Base-by-base conservation (phyloP, 2,797 vertebrate genomes). In the Manis pentadactyla region DNA sequence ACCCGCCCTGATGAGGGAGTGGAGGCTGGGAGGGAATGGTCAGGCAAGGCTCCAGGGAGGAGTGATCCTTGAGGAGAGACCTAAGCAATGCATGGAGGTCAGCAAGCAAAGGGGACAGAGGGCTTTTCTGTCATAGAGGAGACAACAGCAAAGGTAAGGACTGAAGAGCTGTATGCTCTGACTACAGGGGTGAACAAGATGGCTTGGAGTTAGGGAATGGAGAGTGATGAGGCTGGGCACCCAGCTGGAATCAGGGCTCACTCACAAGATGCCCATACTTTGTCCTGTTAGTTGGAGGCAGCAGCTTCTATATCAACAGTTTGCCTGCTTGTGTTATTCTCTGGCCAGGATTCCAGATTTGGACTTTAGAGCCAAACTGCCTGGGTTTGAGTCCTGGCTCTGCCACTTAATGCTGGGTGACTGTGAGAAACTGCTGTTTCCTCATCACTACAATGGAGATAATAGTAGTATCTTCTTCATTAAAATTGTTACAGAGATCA, bases 401-500 rank as follows among this genome's bases (percentile, higher is more conserved):
- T 89, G 27, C 19, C 23, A 19, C 8, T 87, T 87, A 55, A 78
- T 12, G 77, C 25, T 69, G 4, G 37, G 14, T 42, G 71, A 69
- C 84, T 61, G 46, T 46, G 25, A 73, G 85, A 82, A 95, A 79
- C 14, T 7, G 42, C 37, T 74, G 29, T 63, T 88, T 87, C 14
- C 37, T 87, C 14, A 18, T 94, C 64, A 23, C 5, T 57, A 55
- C 31, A 19, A 39, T 14, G 25, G 66, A 74, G 34, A 77, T 39
- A 42, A 66, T 63, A n/a, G 34, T 73, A 59, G 53, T 11, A 13
- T 3, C 15, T 69, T 27, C n/a, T 42, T 89, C 34, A 59, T 87
- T 87, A 61, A 64, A 90, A 71, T 68, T n/a, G 61, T 74, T 69
- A 23, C 14, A 53, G 42, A 27, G 27, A 55, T 94, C 84, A 85